Percentiles rank a stretch among this genome's conserved stretches.
phyloP scores from a whole-genome alignment of 2,888 invertebrate genomes.

The Hirtodrosophila histrioides region DNA sequence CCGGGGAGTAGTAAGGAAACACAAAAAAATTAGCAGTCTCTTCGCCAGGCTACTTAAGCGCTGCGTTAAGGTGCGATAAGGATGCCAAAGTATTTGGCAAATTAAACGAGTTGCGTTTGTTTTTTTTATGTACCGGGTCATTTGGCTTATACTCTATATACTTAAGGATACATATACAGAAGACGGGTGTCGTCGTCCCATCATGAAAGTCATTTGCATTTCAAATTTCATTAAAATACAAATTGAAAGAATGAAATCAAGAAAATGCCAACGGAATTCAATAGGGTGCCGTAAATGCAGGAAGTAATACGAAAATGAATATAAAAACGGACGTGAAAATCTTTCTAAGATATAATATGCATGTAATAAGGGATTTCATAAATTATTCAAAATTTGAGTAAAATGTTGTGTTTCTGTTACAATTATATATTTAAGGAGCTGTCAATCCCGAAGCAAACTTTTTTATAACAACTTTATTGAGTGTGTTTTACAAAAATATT shows the following conservation, averaged over 20 bases:
- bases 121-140: conserved; percentile 49
- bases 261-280: conserved; percentile 19
- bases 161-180: conserved; percentile 16
- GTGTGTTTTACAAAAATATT: no score
- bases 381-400: conserved; percentile 8
- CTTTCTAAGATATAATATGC: conserved; percentile 32
- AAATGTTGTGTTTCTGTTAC: neutral
- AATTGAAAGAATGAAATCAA: conserved; percentile 50
- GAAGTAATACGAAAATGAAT: conserved; percentile 9
- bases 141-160: conserved; percentile 45
- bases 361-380: conserved; percentile 27
- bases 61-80: conserved; percentile 73
- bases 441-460: no score
- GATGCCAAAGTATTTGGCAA: conserved; percentile 67
- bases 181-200: conserved; percentile 20
- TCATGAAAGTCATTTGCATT: conserved; percentile 54
- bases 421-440: no score
- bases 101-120: conserved; percentile 61
- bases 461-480: no score
- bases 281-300: conserved; percentile 33
- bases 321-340: conserved; percentile 27
- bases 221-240: conserved; percentile 68
- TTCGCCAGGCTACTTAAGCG: conserved; percentile 64
- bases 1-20: neutral
- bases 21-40: conserved; percentile 69